These are phyloP conservation scores for Isichthys henryi DNA, from an alignment of 2,113 vertebrate genomes.

Conservation along the genomic window DNA sequence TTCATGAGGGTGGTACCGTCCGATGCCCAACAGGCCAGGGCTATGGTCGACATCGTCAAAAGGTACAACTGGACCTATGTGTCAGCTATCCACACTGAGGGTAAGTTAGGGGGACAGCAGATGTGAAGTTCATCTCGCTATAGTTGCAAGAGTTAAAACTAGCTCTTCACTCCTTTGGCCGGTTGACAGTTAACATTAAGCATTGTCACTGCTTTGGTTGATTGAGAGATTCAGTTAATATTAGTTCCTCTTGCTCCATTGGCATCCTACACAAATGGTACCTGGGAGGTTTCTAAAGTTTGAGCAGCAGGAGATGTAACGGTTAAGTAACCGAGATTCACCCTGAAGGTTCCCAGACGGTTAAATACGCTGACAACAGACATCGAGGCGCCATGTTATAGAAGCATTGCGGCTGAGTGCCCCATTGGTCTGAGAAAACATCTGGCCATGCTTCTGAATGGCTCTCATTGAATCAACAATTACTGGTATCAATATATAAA, in stretches of 20 bases:
- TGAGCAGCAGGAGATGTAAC: neutral
- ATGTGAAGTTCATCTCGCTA: neutral
- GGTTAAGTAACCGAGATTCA: neutral
- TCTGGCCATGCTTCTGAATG: neutral
- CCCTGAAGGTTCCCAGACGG: neutral
- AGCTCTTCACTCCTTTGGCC: neutral
- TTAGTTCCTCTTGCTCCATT: neutral
- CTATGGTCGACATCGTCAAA: conserved; percentile 99
- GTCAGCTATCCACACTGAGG: conserved; percentile 95
- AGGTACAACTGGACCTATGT: conserved; percentile 97
- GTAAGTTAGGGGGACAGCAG: conserved; percentile 52
- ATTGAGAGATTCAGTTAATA: neutral
- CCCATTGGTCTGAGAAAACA: neutral
- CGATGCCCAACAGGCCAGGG: conserved; percentile 89
- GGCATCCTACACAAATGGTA: neutral
- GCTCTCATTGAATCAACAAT: neutral
- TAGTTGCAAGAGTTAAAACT: neutral
- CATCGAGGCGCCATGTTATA: neutral
- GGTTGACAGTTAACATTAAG: neutral
- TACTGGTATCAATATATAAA: neutral
- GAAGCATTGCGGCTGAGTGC: neutral
- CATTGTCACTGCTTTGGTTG: neutral
- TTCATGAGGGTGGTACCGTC: conserved; percentile 98
- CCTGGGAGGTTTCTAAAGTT: neutral
- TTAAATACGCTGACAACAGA: neutral